Conservation (phyloP, 2,888 invertebrate species). For the Cotesia congregata region DNA sequence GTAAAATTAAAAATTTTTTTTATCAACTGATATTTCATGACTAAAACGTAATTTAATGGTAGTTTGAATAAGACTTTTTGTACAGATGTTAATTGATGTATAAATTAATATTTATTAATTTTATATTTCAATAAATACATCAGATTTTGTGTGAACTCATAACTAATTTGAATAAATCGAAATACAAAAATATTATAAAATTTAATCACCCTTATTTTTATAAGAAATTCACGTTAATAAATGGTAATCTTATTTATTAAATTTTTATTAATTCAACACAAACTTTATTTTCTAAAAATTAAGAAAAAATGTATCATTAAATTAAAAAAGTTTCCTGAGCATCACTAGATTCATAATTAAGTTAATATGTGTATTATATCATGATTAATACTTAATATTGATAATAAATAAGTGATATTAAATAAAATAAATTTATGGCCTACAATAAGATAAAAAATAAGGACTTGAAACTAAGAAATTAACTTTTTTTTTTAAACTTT, state of each 20-base stretch:
- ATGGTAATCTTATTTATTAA: background rate
- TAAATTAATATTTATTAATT: slow-evolving; percentile 10
- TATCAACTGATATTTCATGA: background rate
- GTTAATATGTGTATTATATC: no score
- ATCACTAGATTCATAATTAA: no score
- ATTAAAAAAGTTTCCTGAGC: no score
- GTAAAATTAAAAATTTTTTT: background rate
- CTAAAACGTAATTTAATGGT: background rate
- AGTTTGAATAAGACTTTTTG: background rate
- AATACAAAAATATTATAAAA: slow-evolving; percentile 1
- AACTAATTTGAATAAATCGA: background rate
- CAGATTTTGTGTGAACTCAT: background rate
- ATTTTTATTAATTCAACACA: no score
- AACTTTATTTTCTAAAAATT: no score
- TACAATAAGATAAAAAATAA: no score
- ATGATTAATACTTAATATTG: no score
- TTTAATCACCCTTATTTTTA: background rate
- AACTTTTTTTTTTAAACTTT: slow-evolving; percentile 4
- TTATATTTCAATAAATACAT: background rate
- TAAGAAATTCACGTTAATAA: background rate
- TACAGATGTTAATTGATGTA: background rate
- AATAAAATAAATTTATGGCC: no score
- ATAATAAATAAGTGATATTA: no score
- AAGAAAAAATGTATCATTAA: no score
- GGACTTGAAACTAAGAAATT: background rate